These are phyloP conservation scores for Zonotrichia leucophrys DNA, from an alignment of 2,113 vertebrate species.

Conservation along the genomic window DNA sequence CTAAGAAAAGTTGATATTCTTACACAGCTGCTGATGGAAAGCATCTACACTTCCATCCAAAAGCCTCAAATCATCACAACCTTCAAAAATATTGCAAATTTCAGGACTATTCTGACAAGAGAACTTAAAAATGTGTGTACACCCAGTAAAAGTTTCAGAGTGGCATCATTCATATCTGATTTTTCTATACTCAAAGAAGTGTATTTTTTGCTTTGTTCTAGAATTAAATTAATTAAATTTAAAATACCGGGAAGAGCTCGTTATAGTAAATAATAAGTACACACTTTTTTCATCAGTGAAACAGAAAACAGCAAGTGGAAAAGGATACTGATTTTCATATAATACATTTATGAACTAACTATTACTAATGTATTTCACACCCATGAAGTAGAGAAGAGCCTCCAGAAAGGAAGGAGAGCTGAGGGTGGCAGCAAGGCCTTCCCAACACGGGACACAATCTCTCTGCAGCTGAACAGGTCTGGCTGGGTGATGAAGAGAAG, in stretches of 20 bases:
- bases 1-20: not conserved
- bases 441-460: not conserved
- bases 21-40: not conserved
- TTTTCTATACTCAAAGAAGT: not conserved
- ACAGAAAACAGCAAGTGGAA: not conserved
- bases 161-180: not conserved
- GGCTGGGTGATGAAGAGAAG: fast-evolving
- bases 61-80: not conserved
- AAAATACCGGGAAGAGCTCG: not conserved
- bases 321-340: not conserved
- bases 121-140: not conserved
- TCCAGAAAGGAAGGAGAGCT: not conserved
- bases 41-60: not conserved
- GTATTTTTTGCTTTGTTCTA: not conserved
- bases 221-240: not conserved
- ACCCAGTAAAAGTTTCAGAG: not conserved
- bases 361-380: not conserved
- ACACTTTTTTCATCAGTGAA: not conserved
- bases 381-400: not conserved
- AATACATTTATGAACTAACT: not conserved
- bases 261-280: not conserved
- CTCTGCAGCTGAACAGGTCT: not conserved
- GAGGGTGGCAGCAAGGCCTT: not conserved
- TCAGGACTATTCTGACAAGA: not conserved
- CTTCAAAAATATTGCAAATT: not conserved